Evolutionary conservation across 2,888 invertebrate genomes (phyloP).

Genomic region (Acheta domesticus): DNA sequence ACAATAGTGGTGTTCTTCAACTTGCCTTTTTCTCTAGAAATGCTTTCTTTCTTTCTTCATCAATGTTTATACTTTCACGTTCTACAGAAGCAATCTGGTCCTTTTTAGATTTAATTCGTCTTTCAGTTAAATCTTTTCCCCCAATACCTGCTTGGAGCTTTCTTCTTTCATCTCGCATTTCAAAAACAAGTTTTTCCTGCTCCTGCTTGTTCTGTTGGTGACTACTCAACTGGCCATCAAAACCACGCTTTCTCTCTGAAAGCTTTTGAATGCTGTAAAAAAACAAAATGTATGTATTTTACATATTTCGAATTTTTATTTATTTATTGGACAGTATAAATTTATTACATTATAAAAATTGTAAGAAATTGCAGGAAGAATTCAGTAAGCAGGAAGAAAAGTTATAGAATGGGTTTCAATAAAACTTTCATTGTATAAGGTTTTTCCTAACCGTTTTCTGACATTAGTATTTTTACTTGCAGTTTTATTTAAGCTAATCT

Average conservation of each 20-base stretch:
- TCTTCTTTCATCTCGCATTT: neutral
- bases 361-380: no score
- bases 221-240: neutral
- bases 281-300: conserved; percentile 19
- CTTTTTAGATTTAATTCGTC: neutral
- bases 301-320: conserved; percentile 28
- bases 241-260: neutral
- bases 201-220: neutral
- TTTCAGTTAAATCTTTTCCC: neutral
- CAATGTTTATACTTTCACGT: neutral
- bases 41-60: conserved; percentile 12
- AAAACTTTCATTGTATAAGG: no score
- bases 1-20: no score
- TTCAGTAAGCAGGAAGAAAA: no score
- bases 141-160: neutral
- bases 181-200: neutral
- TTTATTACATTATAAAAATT: no score
- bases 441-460: no score
- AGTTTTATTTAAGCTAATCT: no score
- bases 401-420: no score
- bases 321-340: no score
- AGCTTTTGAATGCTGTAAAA: neutral
- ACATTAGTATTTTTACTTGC: no score
- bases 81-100: conserved; percentile 10
- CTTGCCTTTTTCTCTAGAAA: neutral